A percentile compares a stretch with the other conserved stretches of the same genome.
Conservation (phyloP, 1,140 invertebrate species). For the Drosophila bipectinata region DNA sequence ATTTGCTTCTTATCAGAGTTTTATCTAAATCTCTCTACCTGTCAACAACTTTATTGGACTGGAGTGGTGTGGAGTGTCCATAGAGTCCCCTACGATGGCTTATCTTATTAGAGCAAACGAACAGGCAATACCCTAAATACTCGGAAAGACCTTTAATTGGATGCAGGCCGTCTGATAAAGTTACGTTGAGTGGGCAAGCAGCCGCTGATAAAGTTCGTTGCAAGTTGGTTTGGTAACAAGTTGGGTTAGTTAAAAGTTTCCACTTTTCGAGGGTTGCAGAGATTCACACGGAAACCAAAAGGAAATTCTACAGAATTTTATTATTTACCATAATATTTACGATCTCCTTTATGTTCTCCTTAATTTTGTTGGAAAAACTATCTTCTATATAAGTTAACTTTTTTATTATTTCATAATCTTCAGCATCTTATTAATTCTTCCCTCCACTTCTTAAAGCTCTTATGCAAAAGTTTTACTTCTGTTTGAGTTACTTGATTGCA, state of each 20-base stretch:
- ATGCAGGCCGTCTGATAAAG: conserved; percentile 44
- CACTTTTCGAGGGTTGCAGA: conserved; percentile 16
- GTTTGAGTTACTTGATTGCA: conserved; percentile 40
- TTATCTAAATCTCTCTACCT: conserved; percentile 55
- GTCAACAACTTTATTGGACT: conserved; percentile 58
- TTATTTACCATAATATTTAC: neutral
- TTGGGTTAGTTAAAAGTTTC: conserved; percentile 22
- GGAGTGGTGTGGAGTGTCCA: neutral
- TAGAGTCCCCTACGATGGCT: conserved; percentile 29
- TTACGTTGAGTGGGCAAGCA: conserved; percentile 45
- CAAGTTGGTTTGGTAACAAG: conserved; percentile 38
- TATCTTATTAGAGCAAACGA: conserved; percentile 63
- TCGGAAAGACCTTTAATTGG: conserved; percentile 62
- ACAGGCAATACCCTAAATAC: conserved; percentile 34
- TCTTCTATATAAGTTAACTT: too few species aligned
- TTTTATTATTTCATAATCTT: too few species aligned
- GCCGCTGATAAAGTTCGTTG: conserved; percentile 35
- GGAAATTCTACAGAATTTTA: neutral
- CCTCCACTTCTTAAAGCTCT: neutral
- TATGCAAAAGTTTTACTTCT: conserved; percentile 9
- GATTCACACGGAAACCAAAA: neutral
- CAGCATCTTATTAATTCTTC: neutral
- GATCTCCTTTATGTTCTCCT: too few species aligned
- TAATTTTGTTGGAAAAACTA: too few species aligned
- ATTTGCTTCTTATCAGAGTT: conserved; percentile 69